Evolutionary conservation across 23 tunicate species (phyloP).

Genomic region (Halocynthia roretzi): DNA sequence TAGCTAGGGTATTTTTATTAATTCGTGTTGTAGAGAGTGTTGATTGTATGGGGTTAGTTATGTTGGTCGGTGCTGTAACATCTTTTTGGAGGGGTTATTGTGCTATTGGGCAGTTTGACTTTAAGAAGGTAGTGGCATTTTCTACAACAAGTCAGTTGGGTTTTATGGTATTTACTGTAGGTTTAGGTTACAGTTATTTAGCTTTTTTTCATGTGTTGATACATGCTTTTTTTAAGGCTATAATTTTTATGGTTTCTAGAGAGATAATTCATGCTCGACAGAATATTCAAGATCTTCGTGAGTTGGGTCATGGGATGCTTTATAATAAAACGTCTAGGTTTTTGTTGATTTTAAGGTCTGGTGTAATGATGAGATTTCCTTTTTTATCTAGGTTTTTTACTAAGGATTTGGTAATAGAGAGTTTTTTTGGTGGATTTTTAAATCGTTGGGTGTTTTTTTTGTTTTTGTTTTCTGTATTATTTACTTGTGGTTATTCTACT

Average conservation of each 20-base stretch:
- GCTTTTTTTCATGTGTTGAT: neutral
- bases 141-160: conserved; percentile 22
- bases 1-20: conserved; percentile 22
- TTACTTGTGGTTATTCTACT: conserved; percentile 8
- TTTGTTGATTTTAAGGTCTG: neutral
- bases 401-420: conserved; percentile 11
- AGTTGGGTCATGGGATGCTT: neutral
- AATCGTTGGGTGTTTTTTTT: neutral
- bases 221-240: conserved; percentile 22
- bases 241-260: conserved; percentile 13
- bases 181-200: neutral
- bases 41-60: neutral
- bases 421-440: neutral
- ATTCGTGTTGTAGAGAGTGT: conserved; percentile 1
- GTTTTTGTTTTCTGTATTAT: neutral
- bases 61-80: neutral
- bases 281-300: neutral
- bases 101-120: neutral
- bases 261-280: neutral
- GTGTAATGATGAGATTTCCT: conserved; percentile 1
- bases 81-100: neutral
- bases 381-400: conserved; percentile 13
- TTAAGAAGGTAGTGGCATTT: conserved; percentile 14
- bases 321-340: neutral
- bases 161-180: neutral